Conservation (phyloP, 2,113 vertebrate genomes). For the Cavia aperea region DNA sequence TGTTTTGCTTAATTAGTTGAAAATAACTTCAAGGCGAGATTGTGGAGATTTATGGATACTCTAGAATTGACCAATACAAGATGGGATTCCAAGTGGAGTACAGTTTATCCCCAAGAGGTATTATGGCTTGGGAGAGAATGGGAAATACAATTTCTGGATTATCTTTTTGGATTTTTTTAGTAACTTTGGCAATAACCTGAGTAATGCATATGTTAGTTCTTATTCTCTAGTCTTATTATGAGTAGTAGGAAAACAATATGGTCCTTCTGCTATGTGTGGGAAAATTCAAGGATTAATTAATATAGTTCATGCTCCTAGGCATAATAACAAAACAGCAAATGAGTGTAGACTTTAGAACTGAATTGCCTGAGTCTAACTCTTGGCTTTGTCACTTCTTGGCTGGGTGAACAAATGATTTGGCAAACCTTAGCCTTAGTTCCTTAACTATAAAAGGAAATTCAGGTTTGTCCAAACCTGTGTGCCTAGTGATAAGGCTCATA, state of each 20-base stretch:
- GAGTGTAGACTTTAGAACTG: neutral
- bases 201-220: neutral
- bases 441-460: neutral
- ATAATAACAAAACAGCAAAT: neutral
- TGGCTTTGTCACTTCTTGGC: neutral
- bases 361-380: neutral
- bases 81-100: constrained; percentile 6
- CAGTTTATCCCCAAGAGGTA: neutral
- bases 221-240: neutral
- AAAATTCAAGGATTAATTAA: neutral
- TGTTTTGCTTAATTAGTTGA: constrained; percentile 63
- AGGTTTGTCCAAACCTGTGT: neutral
- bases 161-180: neutral
- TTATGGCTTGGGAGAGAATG: constrained; percentile 29
- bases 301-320: neutral
- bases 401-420: neutral
- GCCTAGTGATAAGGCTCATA: neutral
- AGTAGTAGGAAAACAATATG: neutral
- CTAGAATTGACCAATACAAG: constrained; percentile 46
- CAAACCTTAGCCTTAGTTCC: neutral
- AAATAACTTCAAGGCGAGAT: constrained; percentile 66
- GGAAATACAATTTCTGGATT: neutral
- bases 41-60: constrained; percentile 48
- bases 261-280: neutral
- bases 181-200: neutral